These are phyloP conservation scores for Erynnis tages DNA, from an alignment of 2,888 invertebrate genomes.

Conservation along the genomic window DNA sequence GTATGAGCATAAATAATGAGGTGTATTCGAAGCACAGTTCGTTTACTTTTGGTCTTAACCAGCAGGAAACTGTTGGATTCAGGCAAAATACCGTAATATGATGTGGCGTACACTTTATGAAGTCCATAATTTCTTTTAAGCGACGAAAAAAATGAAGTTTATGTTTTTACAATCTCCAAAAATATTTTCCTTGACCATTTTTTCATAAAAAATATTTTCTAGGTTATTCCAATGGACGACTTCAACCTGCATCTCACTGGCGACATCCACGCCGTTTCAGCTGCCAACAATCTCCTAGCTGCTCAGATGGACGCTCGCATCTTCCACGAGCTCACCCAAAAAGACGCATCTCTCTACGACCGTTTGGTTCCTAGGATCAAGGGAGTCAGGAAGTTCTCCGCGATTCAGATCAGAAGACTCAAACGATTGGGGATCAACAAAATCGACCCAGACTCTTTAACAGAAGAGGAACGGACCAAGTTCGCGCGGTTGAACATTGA, in stretches of 20 bases:
- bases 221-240: conserved; percentile 99
- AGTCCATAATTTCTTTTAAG: no score
- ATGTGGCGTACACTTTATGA: no score
- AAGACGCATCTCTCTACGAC: conserved; percentile 91
- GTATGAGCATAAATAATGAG: no score
- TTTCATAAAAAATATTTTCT: no score
- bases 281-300: conserved; percentile 98
- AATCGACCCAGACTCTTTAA: conserved; percentile 90
- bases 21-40: no score
- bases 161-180: no score
- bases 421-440: conserved; percentile 90
- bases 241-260: conserved; percentile 99
- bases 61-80: no score
- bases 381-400: conserved; percentile 91
- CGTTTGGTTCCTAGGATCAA: conserved; percentile 93
- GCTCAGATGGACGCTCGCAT: conserved; percentile 98
- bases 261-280: conserved; percentile 99
- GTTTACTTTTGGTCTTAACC: no score
- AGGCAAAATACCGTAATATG: no score
- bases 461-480: conserved; percentile 87
- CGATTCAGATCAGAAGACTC: conserved; percentile 90
- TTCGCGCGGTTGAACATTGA: conserved; percentile 97
- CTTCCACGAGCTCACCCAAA: conserved; percentile 97
- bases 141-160: no score
- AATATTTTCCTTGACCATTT: no score